phyloP scores from a whole-genome alignment of 2,888 invertebrate species.

The Brachyopa scutellaris region DNA sequence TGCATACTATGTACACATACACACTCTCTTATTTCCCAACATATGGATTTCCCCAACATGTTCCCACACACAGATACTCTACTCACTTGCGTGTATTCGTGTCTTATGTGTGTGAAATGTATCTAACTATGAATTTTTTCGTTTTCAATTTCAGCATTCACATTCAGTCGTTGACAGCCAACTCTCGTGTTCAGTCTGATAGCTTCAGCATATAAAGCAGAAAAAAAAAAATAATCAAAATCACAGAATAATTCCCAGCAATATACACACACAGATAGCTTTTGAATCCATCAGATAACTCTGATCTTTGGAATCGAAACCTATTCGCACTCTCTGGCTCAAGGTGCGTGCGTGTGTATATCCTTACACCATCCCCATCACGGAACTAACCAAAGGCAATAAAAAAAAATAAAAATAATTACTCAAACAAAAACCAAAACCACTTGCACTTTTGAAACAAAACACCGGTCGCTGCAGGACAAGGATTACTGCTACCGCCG shows the following conservation, averaged over 20 bases:
- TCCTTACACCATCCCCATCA: conserved; percentile 5
- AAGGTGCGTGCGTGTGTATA: conserved; percentile 37
- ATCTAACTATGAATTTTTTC: conserved; percentile 54
- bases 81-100: too few species aligned
- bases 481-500: conserved; percentile 43
- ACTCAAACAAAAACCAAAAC: conserved; percentile 11
- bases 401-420: not conserved
- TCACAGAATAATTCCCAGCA: not conserved
- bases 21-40: too few species aligned
- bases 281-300: conserved; percentile 49
- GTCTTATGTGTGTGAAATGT: conserved; percentile 27
- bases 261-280: conserved; percentile 24
- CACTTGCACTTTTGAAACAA: conserved; percentile 25
- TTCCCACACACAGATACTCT: too few species aligned
- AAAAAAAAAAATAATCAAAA: not conserved
- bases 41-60: too few species aligned
- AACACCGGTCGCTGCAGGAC: conserved; percentile 40
- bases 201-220: conserved; percentile 66
- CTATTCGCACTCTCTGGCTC: conserved; percentile 14
- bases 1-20: too few species aligned
- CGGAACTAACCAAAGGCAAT: not conserved
- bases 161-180: conserved; percentile 81
- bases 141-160: conserved; percentile 64
- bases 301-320: conserved; percentile 31
- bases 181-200: conserved; percentile 80